These are phyloP conservation scores for Drosophila austrosaltans DNA, from an alignment of 2,888 invertebrate species.

Conservation along the genomic window DNA sequence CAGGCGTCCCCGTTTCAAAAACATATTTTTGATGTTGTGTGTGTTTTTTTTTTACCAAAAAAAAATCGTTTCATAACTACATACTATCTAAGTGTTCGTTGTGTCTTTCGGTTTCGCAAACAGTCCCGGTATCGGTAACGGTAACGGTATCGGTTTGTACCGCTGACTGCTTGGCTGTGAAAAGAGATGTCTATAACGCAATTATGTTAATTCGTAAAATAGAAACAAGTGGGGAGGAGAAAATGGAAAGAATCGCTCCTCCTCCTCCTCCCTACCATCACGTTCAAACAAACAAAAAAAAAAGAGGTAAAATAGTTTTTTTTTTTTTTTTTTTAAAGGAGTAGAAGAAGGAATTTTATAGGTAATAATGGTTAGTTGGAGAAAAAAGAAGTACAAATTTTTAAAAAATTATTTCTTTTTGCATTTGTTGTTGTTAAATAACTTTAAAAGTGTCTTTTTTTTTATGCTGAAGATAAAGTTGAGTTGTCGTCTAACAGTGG, in stretches of 20 bases:
- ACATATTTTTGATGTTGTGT: conserved; percentile 52
- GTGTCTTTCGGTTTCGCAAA: conserved; percentile 49
- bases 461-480: background rate
- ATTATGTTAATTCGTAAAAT: conserved; percentile 62
- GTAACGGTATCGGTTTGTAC: conserved; percentile 17
- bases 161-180: conserved; percentile 64
- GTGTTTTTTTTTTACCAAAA: conserved; percentile 13
- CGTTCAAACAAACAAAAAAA: conserved; percentile 17
- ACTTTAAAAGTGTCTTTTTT: background rate
- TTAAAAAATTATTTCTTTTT: too few species aligned
- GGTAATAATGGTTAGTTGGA: background rate
- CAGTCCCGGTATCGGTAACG: conserved; percentile 35
- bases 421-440: background rate
- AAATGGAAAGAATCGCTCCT: background rate
- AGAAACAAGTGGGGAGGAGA: background rate
- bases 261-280: background rate
- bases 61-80: conserved; percentile 53
- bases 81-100: conserved; percentile 49
- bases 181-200: conserved; percentile 71
- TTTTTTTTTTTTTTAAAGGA: background rate
- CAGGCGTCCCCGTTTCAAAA: conserved; percentile 69
- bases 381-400: background rate
- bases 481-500: conserved; percentile 8
- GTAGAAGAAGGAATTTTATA: background rate
- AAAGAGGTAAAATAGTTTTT: background rate